Evolutionary conservation across 2,797 vertebrate species (phyloP).

Genomic region (Anguilla pacifica): DNA sequence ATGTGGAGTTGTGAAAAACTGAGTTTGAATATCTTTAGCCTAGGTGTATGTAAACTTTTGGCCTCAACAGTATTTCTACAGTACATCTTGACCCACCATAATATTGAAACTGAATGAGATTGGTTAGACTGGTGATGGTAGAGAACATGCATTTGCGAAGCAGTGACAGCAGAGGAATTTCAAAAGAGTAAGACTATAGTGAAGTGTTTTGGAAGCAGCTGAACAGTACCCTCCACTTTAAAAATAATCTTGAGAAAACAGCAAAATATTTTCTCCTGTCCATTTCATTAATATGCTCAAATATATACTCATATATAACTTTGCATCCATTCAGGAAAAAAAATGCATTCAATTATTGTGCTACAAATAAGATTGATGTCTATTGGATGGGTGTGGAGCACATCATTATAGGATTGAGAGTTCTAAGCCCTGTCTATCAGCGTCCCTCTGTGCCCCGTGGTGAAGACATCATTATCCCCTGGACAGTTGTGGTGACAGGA

Average conservation of each 20-base stretch:
- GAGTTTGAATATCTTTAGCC: too few species aligned
- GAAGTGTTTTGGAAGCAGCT: not conserved
- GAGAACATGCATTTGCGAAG: not conserved
- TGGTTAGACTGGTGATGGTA: not conserved
- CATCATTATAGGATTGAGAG: not conserved
- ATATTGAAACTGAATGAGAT: not conserved
- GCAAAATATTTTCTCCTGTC: not conserved
- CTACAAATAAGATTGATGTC: not conserved
- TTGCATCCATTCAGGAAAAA: too few species aligned
- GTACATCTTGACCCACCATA: not conserved
- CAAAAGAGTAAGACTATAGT: not conserved
- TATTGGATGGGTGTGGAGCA: not conserved
- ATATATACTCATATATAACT: not conserved
- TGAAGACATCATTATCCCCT: constrained; percentile 74
- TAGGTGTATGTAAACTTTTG: too few species aligned
- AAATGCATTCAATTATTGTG: not conserved
- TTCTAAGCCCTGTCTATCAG: too few species aligned
- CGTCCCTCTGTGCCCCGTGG: constrained; percentile 32
- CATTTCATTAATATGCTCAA: not conserved
- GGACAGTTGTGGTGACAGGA: constrained; percentile 77
- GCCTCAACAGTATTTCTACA: not conserved
- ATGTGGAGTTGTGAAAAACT: too few species aligned
- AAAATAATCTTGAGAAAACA: not conserved
- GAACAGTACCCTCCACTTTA: not conserved
- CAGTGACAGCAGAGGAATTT: not conserved